phyloP scores from a whole-genome alignment of 2,113 vertebrate species.

The Cochlearius cochlearius region DNA sequence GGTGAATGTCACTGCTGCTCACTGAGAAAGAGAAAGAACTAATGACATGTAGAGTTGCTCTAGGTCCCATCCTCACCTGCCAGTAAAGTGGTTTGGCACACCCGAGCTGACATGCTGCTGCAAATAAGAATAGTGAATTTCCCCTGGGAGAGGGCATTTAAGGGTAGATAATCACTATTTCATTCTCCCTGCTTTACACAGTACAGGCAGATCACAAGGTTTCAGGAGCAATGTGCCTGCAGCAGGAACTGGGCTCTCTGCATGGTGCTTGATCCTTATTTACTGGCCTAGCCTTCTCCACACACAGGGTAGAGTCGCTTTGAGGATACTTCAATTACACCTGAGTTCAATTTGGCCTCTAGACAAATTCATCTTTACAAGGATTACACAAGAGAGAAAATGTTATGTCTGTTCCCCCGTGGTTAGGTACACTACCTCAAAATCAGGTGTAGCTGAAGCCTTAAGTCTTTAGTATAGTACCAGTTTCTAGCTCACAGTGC shows the following conservation, averaged over 20 bases:
- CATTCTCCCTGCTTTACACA: background rate
- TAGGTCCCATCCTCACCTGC: background rate
- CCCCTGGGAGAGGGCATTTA: background rate
- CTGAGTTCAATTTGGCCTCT: background rate
- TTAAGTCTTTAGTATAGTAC: background rate
- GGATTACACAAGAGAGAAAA: background rate
- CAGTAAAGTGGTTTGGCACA: background rate
- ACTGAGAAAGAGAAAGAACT: background rate
- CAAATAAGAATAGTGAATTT: background rate
- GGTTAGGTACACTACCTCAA: background rate
- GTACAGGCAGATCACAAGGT: background rate
- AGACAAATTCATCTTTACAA: background rate
- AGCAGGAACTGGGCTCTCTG: background rate
- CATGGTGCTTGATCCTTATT: background rate
- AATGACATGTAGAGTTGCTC: background rate
- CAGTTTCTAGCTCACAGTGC: background rate
- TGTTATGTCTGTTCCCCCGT: fast-evolving
- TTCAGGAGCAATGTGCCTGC: background rate
- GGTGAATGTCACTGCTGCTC: background rate
- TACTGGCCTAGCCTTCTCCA: background rate
- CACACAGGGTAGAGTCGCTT: background rate
- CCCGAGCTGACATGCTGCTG: background rate
- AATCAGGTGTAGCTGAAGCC: background rate
- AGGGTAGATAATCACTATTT: background rate
- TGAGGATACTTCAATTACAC: background rate